Base-by-base conservation (phyloP, 2,797 vertebrate species). In the Siniperca undulata region DNA sequence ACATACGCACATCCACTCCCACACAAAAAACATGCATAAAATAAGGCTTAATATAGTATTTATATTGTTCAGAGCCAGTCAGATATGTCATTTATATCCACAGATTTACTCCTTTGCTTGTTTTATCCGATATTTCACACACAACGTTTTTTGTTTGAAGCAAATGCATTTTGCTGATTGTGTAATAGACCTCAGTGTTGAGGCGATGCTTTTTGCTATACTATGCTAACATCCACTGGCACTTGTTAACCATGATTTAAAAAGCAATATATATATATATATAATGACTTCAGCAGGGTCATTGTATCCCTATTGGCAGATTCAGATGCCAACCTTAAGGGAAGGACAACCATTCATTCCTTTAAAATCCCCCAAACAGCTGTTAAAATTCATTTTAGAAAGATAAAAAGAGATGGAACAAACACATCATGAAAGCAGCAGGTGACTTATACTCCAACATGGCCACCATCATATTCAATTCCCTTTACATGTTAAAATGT, bases 21-120 rank as follows among this genome's bases (percentile, higher is more conserved):
- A 93, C 92, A 91, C 86, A 85, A 90, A 85, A 91, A 91, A 80
- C 93, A 94, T 92, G 93, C 93, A 93, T 91, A 93, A 95, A 95
- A 93, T 90, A 93, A 91, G 91, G 90, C 92, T 90, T 91, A 88
- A 92, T 91, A 92, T 89, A 93, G 85, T 94, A 93, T 94, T 88
- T 90, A 92, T 92, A 92, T 88, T 92, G 86, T 92, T 93, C 86
- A 78, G 89, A 89, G 76, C 79, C 80, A 82, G 83, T 86, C 89
- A 86, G 77, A 88, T 90, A 77, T 78, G 82, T 79, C 1, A 42
- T 82, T 77, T 79, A 67, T 80, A 86, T 85, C 79, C 86, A 77
- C 52, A 50, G 61, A 82, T 85, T 87, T 59, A 65, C 67, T 87
- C 68, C 70, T 40, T 89, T 80, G 81, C 64, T 83, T 74, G 56